Conservation (phyloP, 1,140 invertebrate species). For the Sarcophaga peregrina region DNA sequence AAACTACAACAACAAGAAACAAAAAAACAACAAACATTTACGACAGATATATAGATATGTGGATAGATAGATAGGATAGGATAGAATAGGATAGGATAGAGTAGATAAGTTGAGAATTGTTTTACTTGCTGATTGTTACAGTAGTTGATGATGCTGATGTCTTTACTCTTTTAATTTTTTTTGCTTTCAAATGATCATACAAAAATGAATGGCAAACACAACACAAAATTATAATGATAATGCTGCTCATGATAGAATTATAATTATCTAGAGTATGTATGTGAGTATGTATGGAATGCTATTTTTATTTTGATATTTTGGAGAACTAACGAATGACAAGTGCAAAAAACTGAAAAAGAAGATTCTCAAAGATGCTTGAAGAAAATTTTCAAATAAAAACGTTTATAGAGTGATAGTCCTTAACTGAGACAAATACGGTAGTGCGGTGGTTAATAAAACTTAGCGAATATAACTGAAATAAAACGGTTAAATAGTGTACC, state of each 20-base stretch:
- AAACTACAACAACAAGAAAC: neutral
- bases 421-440: no score
- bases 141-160: no score
- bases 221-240: neutral
- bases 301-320: neutral
- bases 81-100: no score
- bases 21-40: neutral
- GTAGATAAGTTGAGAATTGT: neutral
- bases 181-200: neutral
- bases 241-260: no score
- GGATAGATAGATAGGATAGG: neutral
- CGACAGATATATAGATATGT: neutral
- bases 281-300: no score
- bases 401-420: no score
- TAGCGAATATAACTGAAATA: neutral
- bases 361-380: neutral
- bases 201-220: neutral
- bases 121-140: neutral
- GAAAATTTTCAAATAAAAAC: no score
- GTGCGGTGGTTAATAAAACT: no score
- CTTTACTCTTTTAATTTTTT: neutral
- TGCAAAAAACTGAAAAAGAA: neutral
- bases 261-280: no score
- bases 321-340: conserved; percentile 11
- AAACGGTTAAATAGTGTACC: neutral